A percentile compares a stretch with the other conserved stretches of the same genome.
Conservation (phyloP, 2,113 vertebrate genomes). For the Crotalus viridis region DNA sequence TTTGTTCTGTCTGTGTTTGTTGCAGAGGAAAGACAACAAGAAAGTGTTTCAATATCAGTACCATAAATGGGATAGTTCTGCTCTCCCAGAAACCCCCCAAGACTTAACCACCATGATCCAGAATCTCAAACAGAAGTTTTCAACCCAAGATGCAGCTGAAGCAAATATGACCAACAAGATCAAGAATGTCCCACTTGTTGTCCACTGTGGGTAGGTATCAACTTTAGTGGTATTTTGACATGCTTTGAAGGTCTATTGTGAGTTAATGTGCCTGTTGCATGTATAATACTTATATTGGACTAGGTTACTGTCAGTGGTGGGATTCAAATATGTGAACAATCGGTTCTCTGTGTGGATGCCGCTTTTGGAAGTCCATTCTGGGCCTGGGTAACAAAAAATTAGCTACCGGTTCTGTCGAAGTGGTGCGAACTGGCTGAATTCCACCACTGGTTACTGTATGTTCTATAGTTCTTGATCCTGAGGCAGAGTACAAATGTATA, state of each 20-base stretch:
- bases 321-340: too few species aligned
- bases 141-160: slow-evolving; percentile 45
- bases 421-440: too few species aligned
- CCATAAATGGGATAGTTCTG: slow-evolving; percentile 74
- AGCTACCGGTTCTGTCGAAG: too few species aligned
- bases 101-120: slow-evolving; percentile 81
- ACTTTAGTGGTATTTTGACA: not conserved
- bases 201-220: slow-evolving; percentile 86
- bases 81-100: slow-evolving; percentile 75
- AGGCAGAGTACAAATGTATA: not conserved
- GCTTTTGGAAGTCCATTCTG: too few species aligned
- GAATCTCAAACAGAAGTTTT: slow-evolving; percentile 70
- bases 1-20: slow-evolving; percentile 37
- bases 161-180: slow-evolving; percentile 51
- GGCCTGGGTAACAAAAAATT: too few species aligned
- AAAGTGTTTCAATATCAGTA: slow-evolving; percentile 86
- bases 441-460: not conserved
- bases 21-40: slow-evolving; percentile 83
- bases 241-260: not conserved
- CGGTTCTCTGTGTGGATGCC: too few species aligned
- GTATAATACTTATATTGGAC: not conserved
- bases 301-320: not conserved
- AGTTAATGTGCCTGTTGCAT: not conserved
- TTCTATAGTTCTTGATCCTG: not conserved
- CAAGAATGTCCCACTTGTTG: slow-evolving; percentile 64